A percentile compares a stretch with the other conserved stretches of the same genome.
These are phyloP conservation scores for Hydrotaea diabolus DNA, from an alignment of 2,888 invertebrate genomes.

Conservation along the genomic window DNA sequence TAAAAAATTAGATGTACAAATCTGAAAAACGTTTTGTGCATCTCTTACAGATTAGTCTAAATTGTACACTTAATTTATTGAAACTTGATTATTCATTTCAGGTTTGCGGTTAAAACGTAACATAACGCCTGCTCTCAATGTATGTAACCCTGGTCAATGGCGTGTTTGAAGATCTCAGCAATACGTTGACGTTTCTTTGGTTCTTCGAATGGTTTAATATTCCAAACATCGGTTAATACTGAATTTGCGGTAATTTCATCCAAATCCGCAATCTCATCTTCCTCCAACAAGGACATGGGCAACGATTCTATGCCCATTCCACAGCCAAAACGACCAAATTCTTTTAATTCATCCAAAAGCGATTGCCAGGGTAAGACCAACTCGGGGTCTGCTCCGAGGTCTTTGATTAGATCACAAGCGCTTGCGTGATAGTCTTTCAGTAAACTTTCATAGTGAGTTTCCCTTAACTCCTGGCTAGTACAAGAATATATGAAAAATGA, in stretches of 20 bases:
- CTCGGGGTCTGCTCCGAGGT: constrained; percentile 84
- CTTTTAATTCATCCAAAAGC: constrained; percentile 80
- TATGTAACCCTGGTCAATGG: constrained; percentile 84
- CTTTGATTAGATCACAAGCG: constrained; percentile 82
- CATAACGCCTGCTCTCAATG: constrained; percentile 70
- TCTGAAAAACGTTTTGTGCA: no score
- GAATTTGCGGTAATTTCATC: constrained; percentile 77
- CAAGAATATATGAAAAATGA: constrained; percentile 85
- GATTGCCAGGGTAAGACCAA: constrained; percentile 80
- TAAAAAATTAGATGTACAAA: no score
- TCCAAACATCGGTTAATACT: constrained; percentile 85
- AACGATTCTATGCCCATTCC: constrained; percentile 83
- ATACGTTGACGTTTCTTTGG: constrained; percentile 83
- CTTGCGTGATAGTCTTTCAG: constrained; percentile 83
- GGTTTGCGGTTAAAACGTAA: no score
- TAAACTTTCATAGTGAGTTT: constrained; percentile 82
- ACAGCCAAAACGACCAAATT: constrained; percentile 81
- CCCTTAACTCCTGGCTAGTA: constrained; percentile 83
- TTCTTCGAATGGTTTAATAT: constrained; percentile 83
- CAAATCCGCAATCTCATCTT: constrained; percentile 82
- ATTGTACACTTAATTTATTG: no score
- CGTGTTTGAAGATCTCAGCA: constrained; percentile 85
- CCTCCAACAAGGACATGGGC: constrained; percentile 82
- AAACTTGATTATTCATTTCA: no score
- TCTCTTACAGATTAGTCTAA: no score